Evolutionary conservation across 2,888 invertebrate genomes (phyloP).

Genomic region (Chrysina gloriosa): DNA sequence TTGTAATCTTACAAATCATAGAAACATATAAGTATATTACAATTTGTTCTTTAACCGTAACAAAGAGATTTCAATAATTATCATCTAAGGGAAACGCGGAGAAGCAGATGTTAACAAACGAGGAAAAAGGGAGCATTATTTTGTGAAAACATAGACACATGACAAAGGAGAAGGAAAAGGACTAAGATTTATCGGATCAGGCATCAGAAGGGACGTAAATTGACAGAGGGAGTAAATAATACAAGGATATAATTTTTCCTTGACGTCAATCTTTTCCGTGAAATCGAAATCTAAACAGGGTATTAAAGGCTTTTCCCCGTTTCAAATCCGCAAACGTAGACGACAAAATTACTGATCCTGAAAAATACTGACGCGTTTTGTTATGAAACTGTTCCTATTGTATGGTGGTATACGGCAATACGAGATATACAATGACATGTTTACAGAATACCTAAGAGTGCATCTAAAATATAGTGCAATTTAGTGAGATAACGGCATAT

Average conservation of each 20-base stretch:
- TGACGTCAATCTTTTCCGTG: neutral
- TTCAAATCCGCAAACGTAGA: neutral
- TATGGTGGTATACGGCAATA: too few species aligned
- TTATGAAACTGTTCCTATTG: too few species aligned
- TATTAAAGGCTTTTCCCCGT: neutral
- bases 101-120: constrained; percentile 18
- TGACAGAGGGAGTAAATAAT: constrained; percentile 20
- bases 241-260: constrained; percentile 28
- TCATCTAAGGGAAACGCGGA: neutral
- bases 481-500: neutral
- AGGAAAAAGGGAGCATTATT: constrained; percentile 7
- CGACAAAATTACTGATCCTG: neutral
- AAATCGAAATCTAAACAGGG: constrained; percentile 8
- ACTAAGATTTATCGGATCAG: constrained; percentile 22
- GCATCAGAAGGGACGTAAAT: constrained; percentile 14
- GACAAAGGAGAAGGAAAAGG: constrained; percentile 8
- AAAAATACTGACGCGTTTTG: neutral
- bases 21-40: too few species aligned
- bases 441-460: neutral
- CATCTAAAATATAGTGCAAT: neutral
- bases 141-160: constrained; percentile 2
- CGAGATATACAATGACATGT: neutral
- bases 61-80: too few species aligned
- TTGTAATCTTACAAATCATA: too few species aligned
- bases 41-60: too few species aligned